phyloP scores from a whole-genome alignment of 1,140 invertebrate species.

The Maniola jurtina region DNA sequence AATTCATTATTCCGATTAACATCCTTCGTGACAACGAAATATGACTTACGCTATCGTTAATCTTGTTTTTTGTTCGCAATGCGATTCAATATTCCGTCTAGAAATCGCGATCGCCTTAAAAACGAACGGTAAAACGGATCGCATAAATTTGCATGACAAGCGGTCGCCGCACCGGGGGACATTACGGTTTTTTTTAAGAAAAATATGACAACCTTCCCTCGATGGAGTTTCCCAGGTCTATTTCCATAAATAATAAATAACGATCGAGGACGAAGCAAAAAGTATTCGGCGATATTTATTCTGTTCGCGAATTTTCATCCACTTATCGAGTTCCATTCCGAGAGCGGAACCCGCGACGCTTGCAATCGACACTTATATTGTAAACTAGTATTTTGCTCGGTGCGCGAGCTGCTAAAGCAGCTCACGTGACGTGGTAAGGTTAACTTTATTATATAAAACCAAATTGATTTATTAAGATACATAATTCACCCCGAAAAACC shows the following conservation, averaged over 20 bases:
- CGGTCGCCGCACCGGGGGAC: slow-evolving; percentile 53
- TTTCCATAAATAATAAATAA: slow-evolving; percentile 78
- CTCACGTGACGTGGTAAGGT: no score
- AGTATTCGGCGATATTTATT: slow-evolving; percentile 70
- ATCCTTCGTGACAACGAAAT: slow-evolving; percentile 55
- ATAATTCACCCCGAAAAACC: no score
- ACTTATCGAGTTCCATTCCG: slow-evolving; percentile 59
- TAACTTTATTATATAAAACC: no score
- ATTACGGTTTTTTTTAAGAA: slow-evolving; percentile 73
- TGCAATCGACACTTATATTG: background rate
- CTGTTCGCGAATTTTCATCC: slow-evolving; percentile 68
- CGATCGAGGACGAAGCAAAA: slow-evolving; percentile 65
- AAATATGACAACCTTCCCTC: slow-evolving; percentile 70
- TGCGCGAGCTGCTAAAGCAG: no score
- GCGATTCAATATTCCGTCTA: slow-evolving; percentile 66
- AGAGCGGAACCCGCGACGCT: slow-evolving; percentile 32
- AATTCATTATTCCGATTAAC: slow-evolving; percentile 34
- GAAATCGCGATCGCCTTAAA: slow-evolving; percentile 68
- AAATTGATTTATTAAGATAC: no score
- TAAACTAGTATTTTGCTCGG: no score
- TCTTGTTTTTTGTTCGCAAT: slow-evolving; percentile 55
- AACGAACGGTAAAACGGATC: slow-evolving; percentile 66
- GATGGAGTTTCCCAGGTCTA: slow-evolving; percentile 68
- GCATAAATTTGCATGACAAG: slow-evolving; percentile 76
- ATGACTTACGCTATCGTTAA: slow-evolving; percentile 53